Base-by-base conservation (phyloP, 2,888 invertebrate species). In the Epirrhoe tristata region DNA sequence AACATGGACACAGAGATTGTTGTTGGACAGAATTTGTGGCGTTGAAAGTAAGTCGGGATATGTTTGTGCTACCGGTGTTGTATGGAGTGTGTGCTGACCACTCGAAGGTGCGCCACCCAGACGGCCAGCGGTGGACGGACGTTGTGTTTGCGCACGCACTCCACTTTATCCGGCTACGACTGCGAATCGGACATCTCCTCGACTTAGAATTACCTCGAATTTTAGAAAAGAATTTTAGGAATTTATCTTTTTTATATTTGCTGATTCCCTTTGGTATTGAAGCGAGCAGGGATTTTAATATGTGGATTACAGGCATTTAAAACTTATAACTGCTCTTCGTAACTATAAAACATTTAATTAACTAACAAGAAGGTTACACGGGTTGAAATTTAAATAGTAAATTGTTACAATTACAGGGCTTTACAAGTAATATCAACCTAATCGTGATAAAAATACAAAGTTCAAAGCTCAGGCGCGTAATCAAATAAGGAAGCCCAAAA, bases 31-130 rank as follows among this genome's bases (percentile, higher is more conserved):
- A 87, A 84, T 87, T 85, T 83, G 81, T 82, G 83, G 81, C 82
- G 85, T 84, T 82, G 81, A 83, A 86, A 85, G 83, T 82, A 84
- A 84, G 83, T 84, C 82, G 84, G 82, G 80, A 83, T 85, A 83
- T 90, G 88, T 91, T 90, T 91, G 86, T 80, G 89, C 91, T 91
- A 92, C 93, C 87, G 91, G 92, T 90, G 90, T 90, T 90, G 82
- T 58, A 79, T 78, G 70, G 74, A 87, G 87, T 93, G 92, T 93
- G 90, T 93, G 85, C 84, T 55, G 73, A 83, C 84, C 92, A 90
- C 93, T 92, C 79, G 80, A 90, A 76, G 74, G 72, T 78, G 81
- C 79, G 82, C 91, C 91, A 91, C 91, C 93, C 93, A 90, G 87
- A 81, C 79, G 69, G 67, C 17, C 67, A 63, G 58, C 46, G 8